Base-by-base conservation (phyloP, 1,140 invertebrate species). In the Cheumatopsyche charites region DNA sequence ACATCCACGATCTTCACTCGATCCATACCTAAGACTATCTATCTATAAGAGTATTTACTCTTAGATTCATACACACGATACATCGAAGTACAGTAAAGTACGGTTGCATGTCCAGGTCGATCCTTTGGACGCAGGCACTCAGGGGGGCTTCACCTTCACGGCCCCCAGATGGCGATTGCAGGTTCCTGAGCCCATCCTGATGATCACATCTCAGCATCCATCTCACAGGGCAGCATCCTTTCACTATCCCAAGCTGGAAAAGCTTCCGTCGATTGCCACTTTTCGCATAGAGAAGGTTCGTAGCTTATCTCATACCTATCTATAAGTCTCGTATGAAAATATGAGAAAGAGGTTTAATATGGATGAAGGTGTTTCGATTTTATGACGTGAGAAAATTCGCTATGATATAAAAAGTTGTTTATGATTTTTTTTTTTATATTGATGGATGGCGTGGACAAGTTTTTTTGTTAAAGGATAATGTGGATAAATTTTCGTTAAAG, bases 101-200 rank as follows among this genome's bases (percentile, higher is more conserved):
- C 26, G 3, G 21, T 36, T 36, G 9, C 7, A 36, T 36, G 29
- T 36, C 29, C 29, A 98, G 87, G 87, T 97, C 73, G 92, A 93
- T 82, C 97, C 97, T 15, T 86, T 97, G 77, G 97, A 99, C 82
- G 96, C 94, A 36, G 97, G 97, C 47, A 97, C 95, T 29, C 95
- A 98, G 81, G 95, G 95, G 80, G 96, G 97, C 0, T 91, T 96
- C 77, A 96, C 95, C 42, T 99, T 98, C 80, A 98, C 96, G 76
- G 94, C 96, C 41, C 93, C 94, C 21, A 95, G 96, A 79, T 95
- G 94, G 90, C 90, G 91, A 41, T 95, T 94, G 0, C 87, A 90
- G 49, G 95, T 95, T 0, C 91, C 92, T 77, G 92, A 91, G 76
- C 90, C 90, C 68, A 92, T 97, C 72, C 90, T 90, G 78, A 88